Percentiles rank a stretch among this genome's conserved stretches.
Evolutionary conservation across 2,113 vertebrate genomes (phyloP).

Genomic region (Acinonyx jubatus): DNA sequence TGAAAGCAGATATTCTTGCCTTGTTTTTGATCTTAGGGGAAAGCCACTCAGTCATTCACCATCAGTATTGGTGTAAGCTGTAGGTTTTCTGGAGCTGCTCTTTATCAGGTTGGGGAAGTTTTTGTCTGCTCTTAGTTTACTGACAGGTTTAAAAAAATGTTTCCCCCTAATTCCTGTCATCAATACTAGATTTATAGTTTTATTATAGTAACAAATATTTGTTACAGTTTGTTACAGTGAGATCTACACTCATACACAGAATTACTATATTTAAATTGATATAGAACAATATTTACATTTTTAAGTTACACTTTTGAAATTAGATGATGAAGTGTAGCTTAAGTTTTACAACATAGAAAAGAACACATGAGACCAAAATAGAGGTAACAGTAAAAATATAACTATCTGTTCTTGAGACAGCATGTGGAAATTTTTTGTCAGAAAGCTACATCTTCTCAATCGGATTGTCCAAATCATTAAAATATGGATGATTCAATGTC

Average conservation of each 20-base stretch:
- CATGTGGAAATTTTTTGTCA: conserved; percentile 20
- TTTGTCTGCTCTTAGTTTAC: background rate
- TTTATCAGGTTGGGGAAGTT: background rate
- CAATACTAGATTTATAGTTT: conserved; percentile 73
- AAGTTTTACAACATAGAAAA: conserved; percentile 62
- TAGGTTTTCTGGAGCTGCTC: background rate
- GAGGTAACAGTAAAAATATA: conserved; percentile 56
- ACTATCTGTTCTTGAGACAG: conserved; percentile 29
- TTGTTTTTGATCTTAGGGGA: conserved; percentile 24
- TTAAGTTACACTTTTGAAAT: conserved; percentile 73
- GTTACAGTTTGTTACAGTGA: conserved; percentile 56
- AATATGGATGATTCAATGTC: conserved; percentile 93
- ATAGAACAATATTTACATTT: conserved; percentile 83
- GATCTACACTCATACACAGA: conserved; percentile 30
- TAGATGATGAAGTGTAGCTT: conserved; percentile 60
- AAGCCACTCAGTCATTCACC: background rate
- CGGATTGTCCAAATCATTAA: conserved; percentile 92
- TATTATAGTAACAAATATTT: conserved; percentile 76
- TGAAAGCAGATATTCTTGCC: background rate
- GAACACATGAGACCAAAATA: conserved; percentile 61
- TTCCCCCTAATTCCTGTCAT: background rate
- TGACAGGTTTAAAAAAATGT: background rate
- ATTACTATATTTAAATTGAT: conserved; percentile 14
- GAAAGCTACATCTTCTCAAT: conserved; percentile 86
- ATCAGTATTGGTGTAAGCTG: background rate